Evolutionary conservation across 2,797 vertebrate species (phyloP).

Genomic region (Orestias chungarensis): DNA sequence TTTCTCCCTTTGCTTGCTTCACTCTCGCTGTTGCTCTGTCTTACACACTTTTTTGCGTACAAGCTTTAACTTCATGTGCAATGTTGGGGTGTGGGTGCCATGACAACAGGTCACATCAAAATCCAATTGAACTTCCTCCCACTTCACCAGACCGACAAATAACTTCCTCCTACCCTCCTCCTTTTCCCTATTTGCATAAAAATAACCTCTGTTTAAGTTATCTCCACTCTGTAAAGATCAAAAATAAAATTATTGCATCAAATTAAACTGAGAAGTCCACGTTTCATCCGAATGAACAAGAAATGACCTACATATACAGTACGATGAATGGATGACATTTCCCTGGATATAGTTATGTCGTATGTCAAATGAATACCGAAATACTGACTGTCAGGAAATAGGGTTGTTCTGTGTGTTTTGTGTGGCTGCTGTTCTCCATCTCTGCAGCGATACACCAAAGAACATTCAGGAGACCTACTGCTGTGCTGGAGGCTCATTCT

Average conservation of each 20-base stretch:
- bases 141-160: conserved; percentile 77
- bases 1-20: conserved; percentile 24
- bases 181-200: conserved; percentile 53
- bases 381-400: too few species aligned
- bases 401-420: too few species aligned
- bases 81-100: conserved; percentile 76
- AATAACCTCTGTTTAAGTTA: conserved; percentile 68
- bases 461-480: too few species aligned
- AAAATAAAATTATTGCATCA: conserved; percentile 67
- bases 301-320: conserved; percentile 37
- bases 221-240: conserved; percentile 54
- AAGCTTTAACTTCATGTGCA: conserved; percentile 58
- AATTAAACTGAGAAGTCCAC: conserved; percentile 44
- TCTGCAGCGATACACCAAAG: too few species aligned
- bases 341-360: conserved; percentile 9
- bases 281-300: conserved; percentile 43
- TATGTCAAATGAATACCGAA: conserved; percentile 13
- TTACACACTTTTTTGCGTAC: conserved; percentile 15
- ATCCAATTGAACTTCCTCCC: conserved; percentile 83
- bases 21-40: conserved; percentile 9
- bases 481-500: too few species aligned
- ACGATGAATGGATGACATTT: conserved; percentile 44
- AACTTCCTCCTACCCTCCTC: conserved; percentile 68
- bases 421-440: too few species aligned
- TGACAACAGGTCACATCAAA: conserved; percentile 82